phyloP scores from a whole-genome alignment of 1,140 invertebrate genomes.

The Archivesica marissinica region DNA sequence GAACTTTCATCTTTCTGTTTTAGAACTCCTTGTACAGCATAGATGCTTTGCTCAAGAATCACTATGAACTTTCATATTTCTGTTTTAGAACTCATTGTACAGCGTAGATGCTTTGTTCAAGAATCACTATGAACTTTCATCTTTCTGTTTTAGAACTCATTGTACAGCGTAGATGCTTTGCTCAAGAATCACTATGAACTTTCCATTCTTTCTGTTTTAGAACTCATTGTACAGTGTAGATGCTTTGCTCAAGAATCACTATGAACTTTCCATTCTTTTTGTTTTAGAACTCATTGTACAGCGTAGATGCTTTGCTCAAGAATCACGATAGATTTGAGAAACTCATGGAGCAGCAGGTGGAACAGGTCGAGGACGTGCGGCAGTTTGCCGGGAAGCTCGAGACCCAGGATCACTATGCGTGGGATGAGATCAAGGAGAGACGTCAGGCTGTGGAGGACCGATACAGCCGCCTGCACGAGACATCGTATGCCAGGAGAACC shows the following conservation, averaged over 20 bases:
- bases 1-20: too few relatives aligned
- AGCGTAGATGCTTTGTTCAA: too few relatives aligned
- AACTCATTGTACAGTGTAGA: conserved; percentile 98
- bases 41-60: too few relatives aligned
- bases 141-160: too few relatives aligned
- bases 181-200: too few relatives aligned
- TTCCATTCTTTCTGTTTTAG: conserved; percentile 68
- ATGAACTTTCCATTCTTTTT: conserved; percentile 13
- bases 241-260: conserved; percentile 98
- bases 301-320: conserved; percentile 98
- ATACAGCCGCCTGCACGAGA: conserved; percentile 93
- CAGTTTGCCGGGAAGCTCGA: conserved; percentile 96
- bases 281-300: conserved; percentile 92
- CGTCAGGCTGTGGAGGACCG: conserved; percentile 92
- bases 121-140: too few relatives aligned
- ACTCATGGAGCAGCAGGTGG: conserved; percentile 97
- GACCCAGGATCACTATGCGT: conserved; percentile 98
- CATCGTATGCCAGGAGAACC: conserved; percentile 89
- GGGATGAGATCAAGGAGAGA: conserved; percentile 96
- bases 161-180: too few relatives aligned
- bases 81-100: too few relatives aligned
- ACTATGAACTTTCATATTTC: too few relatives aligned
- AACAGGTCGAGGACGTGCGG: conserved; percentile 95
- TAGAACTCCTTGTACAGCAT: too few relatives aligned
- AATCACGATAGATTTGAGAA: conserved; percentile 99